These are phyloP conservation scores for Apotomis betuletana DNA, from an alignment of 2,888 invertebrate genomes.

Conservation along the genomic window DNA sequence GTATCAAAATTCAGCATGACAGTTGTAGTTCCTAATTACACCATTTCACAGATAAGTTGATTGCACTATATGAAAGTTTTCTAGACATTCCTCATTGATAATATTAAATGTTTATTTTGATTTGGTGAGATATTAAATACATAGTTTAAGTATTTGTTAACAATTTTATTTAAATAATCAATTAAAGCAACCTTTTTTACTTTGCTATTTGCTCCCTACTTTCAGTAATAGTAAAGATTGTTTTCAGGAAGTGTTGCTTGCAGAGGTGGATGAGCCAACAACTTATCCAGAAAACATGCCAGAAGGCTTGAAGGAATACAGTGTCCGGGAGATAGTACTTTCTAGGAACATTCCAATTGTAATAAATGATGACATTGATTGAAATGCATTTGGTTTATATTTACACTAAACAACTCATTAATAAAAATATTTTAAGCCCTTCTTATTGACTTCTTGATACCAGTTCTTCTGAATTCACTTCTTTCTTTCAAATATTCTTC, in stretches of 20 bases:
- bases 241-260: constrained; percentile 87
- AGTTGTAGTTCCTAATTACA: too few relatives aligned
- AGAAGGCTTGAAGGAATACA: constrained; percentile 81
- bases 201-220: neutral
- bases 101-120: too few relatives aligned
- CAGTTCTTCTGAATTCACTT: constrained; percentile 91
- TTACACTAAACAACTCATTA: constrained; percentile 55
- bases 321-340: constrained; percentile 86
- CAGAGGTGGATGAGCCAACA: constrained; percentile 78
- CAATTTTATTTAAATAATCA: too few relatives aligned
- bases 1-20: too few relatives aligned
- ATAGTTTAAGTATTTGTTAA: too few relatives aligned
- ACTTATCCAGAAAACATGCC: constrained; percentile 67
- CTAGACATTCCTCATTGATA: too few relatives aligned
- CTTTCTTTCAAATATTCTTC: constrained; percentile 92
- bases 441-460: constrained; percentile 85
- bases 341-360: constrained; percentile 80
- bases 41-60: too few relatives aligned
- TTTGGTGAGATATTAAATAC: too few relatives aligned
- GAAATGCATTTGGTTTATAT: constrained; percentile 55
- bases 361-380: constrained; percentile 73
- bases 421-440: constrained; percentile 61
- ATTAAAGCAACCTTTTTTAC: neutral
- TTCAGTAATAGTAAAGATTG: constrained; percentile 13
- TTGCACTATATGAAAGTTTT: too few relatives aligned